Evolutionary conservation across 2,113 vertebrate genomes (phyloP), one percentile per base, ranked within the genome.

Genomic region (Engystomops pustulosus): DNA sequence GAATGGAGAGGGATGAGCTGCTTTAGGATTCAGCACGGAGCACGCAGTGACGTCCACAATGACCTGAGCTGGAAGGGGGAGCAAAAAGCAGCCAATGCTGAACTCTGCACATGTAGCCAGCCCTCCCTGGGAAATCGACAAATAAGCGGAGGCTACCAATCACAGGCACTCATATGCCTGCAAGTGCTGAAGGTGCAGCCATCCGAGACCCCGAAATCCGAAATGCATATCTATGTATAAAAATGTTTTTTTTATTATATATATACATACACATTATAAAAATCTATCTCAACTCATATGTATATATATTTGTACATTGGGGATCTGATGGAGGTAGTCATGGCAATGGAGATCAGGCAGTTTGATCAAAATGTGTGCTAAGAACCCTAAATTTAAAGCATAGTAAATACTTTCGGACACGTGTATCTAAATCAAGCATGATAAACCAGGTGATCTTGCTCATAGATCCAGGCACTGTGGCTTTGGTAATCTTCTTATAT

Each of bases 1-100:
- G 83, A 85, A 85, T 85, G 83, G 83, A 85, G 74, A 85, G 83
- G 83, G 83, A 85, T 18, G 83, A 79, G 83, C 83, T 79, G 83
- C 62, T 85, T 83, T 85, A 85, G 75, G 75, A 85, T 78, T 85
- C 83, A 78, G 83, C 75, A 70, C 49, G 38, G 62, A 36, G 30
- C 74, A 41, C 53, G 75, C 83, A 85, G 83, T 85, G 83, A 85
- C 83, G 83, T 85, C 83, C 18, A 62, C 62, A 20, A 68, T 78
- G 83, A 85, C 74, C 83, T 85, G 83, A 85, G 83, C 65, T 49
- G 45, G 34, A 79, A 67, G 82, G 82, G 81, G 83, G 72, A 34
- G 83, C 74, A 14, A 49, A 51, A 2, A 8, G 47, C 38, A 67
- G 36, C 83, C 83, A 85, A 79, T 85, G 12, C 32, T 30, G 32